phyloP scores from a whole-genome alignment of 2,888 invertebrate genomes.

The Saturnia japonica region DNA sequence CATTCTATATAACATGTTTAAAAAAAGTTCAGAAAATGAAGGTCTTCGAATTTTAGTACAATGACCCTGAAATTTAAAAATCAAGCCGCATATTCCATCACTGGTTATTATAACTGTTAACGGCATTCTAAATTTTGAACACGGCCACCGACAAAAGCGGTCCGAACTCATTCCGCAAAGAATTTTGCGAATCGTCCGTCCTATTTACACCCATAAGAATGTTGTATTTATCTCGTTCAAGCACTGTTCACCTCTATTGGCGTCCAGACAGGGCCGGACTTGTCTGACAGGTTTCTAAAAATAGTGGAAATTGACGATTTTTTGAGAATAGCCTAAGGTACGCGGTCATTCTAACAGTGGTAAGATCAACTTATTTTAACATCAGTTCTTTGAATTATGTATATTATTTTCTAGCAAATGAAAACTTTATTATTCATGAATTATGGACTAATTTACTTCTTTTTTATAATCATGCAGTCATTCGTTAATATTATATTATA shows the following conservation, averaged over 20 bases:
- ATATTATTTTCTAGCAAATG: background rate
- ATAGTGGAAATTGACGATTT: slow-evolving; percentile 67
- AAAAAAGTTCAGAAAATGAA: background rate
- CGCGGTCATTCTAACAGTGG: slow-evolving; percentile 13
- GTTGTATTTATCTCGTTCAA: slow-evolving; percentile 66
- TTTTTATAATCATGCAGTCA: background rate
- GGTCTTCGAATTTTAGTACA: background rate
- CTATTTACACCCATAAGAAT: slow-evolving; percentile 63
- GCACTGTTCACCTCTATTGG: slow-evolving; percentile 77
- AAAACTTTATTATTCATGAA: background rate
- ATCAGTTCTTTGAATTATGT: background rate
- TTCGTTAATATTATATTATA: too few relatives aligned
- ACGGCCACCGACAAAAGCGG: slow-evolving; percentile 23
- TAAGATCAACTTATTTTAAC: slow-evolving; percentile 11
- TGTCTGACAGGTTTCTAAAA: slow-evolving; percentile 77
- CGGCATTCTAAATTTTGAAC: slow-evolving; percentile 29
- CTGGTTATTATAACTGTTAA: slow-evolving; percentile 45
- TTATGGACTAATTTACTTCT: background rate
- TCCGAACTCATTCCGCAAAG: slow-evolving; percentile 38
- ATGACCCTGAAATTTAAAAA: slow-evolving; percentile 7
- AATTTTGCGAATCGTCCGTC: slow-evolving; percentile 70
- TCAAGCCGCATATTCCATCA: slow-evolving; percentile 12
- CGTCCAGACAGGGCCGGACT: slow-evolving; percentile 71
- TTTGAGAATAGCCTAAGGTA: slow-evolving; percentile 60
- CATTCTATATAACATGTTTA: slow-evolving; percentile 1